Evolutionary conservation across 2,113 vertebrate species (phyloP).

Genomic region (Ptyas mucosa): DNA sequence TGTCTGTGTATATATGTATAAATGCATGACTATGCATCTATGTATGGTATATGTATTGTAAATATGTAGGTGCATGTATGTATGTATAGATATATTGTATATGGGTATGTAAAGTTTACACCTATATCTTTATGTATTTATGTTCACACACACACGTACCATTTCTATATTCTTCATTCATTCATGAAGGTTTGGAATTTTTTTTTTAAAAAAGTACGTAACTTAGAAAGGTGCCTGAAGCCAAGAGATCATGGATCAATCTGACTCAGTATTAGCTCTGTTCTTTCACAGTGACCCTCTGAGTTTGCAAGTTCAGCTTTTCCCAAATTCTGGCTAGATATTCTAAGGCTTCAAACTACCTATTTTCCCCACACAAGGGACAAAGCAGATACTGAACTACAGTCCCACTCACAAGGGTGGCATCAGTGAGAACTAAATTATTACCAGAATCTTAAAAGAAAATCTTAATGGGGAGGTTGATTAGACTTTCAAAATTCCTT

Average conservation of each 20-base stretch:
- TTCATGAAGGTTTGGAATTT: neutral
- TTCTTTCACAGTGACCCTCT: neutral
- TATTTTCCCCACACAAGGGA: neutral
- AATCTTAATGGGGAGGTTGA: neutral
- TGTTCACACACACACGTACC: no score
- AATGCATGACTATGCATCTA: neutral
- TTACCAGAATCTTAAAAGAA: neutral
- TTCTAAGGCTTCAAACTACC: neutral
- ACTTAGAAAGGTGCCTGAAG: neutral
- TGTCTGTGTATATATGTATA: no score
- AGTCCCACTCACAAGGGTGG: neutral
- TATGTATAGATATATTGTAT: neutral
- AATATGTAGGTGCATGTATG: neutral
- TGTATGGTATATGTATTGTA: neutral
- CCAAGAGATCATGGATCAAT: neutral
- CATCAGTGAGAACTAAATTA: neutral
- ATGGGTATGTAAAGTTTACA: neutral
- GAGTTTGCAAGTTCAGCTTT: neutral
- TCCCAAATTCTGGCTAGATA: neutral
- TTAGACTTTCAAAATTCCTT: neutral
- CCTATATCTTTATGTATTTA: neutral
- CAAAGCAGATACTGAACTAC: neutral
- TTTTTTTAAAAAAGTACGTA: neutral
- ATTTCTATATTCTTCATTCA: neutral
- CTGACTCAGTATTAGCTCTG: neutral